These are phyloP conservation scores for Alectoris magna DNA, from an alignment of 2,797 vertebrate species.

Conservation along the genomic window DNA sequence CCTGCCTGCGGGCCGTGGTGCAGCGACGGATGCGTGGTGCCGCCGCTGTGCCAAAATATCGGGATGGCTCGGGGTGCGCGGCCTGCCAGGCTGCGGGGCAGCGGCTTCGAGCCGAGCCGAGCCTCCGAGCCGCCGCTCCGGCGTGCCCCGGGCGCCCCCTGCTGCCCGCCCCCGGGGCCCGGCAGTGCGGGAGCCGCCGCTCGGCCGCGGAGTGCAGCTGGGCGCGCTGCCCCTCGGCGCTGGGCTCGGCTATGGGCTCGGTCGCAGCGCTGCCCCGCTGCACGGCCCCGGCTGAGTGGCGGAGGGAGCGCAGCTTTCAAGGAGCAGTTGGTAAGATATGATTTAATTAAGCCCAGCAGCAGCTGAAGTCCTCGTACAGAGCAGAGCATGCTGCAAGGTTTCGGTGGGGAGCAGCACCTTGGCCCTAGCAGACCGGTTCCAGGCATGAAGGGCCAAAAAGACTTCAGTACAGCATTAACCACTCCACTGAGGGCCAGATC, in stretches of 20 bases:
- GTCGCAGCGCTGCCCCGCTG: background rate
- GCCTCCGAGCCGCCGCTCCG: slow-evolving; percentile 77
- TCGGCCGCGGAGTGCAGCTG: background rate
- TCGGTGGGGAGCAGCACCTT: too few species aligned
- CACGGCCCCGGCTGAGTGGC: background rate
- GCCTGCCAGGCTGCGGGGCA: slow-evolving; percentile 73
- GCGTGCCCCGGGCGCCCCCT: slow-evolving; percentile 95
- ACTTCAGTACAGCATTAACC: background rate
- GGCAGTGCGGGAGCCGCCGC: too few species aligned
- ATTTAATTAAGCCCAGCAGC: background rate
- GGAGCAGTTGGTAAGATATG: background rate
- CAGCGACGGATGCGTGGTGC: background rate
- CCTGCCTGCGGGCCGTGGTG: background rate
- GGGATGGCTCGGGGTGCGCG: slow-evolving; percentile 76
- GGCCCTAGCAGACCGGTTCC: background rate
- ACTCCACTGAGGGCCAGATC: rapidly evolving
- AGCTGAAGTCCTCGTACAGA: background rate
- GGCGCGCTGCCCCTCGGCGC: background rate
- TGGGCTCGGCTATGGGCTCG: too few species aligned
- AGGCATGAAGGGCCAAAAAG: rapidly evolving
- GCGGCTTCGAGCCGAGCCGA: background rate
- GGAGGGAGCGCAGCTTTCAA: background rate
- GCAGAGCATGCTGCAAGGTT: background rate
- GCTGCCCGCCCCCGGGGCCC: slow-evolving; percentile 73
- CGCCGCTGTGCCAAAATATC: slow-evolving; percentile 79